phyloP scores from a whole-genome alignment of 2,797 vertebrate genomes.

The Anisognathus igniventris region DNA sequence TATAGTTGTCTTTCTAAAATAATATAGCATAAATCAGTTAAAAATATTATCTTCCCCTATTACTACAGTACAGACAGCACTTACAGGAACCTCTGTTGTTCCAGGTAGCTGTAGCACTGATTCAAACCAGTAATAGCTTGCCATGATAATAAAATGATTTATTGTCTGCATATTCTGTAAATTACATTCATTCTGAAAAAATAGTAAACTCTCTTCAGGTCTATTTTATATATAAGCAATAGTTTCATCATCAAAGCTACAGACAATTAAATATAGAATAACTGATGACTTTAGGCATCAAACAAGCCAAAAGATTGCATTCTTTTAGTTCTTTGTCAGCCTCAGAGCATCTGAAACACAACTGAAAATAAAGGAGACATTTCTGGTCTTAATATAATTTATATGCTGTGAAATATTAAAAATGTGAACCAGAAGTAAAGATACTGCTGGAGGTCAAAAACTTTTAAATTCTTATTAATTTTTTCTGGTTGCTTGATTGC shows the following conservation, averaged over 20 bases:
- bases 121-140: conserved; percentile 52
- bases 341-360: not conserved
- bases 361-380: conserved; percentile 12
- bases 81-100: not conserved
- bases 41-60: not conserved
- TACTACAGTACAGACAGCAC: not conserved
- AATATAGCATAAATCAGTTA: not conserved
- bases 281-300: conserved; percentile 43
- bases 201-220: conserved; percentile 65
- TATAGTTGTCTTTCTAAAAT: not conserved
- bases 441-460: not conserved
- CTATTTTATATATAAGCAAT: conserved; percentile 52
- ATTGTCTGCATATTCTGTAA: conserved; percentile 73
- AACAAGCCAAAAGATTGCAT: not conserved
- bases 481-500: not conserved
- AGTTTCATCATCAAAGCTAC: conserved; percentile 51
- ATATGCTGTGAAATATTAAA: not conserved
- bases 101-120: not conserved
- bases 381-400: not conserved
- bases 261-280: conserved; percentile 32
- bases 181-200: conserved; percentile 76
- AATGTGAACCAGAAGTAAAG: not conserved
- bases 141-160: conserved; percentile 75
- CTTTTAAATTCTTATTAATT: not conserved
- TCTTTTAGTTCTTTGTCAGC: not conserved